A percentile compares a stretch with the other conserved stretches of the same genome.
These are phyloP conservation scores for Pleuronectes platessa DNA, from an alignment of 2,113 vertebrate genomes.

Conservation along the genomic window DNA sequence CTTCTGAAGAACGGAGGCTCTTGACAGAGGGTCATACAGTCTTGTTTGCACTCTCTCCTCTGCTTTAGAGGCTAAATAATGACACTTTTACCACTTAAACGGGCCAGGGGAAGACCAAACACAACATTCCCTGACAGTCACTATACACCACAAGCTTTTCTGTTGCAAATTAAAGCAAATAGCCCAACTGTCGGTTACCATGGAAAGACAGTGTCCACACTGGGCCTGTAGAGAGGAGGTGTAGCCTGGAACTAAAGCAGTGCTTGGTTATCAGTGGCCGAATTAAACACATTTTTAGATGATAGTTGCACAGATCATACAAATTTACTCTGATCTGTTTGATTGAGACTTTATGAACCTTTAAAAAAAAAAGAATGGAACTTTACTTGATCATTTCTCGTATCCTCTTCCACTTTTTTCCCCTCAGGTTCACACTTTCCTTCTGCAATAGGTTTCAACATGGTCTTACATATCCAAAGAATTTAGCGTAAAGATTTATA, in stretches of 20 bases:
- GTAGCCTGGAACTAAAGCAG: background rate
- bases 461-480: no score
- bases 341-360: background rate
- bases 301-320: background rate
- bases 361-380: no score
- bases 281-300: background rate
- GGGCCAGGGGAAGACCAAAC: constrained; percentile 86
- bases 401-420: no score
- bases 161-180: constrained; percentile 88
- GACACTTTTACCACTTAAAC: constrained; percentile 95
- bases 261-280: background rate
- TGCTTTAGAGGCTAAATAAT: constrained; percentile 89
- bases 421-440: no score
- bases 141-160: constrained; percentile 88
- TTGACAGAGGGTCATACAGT: constrained; percentile 86
- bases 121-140: constrained; percentile 92
- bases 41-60: constrained; percentile 93
- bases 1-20: constrained; percentile 87
- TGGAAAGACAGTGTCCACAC: constrained; percentile 75
- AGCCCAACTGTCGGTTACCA: constrained; percentile 77
- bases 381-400: no score
- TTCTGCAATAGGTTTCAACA: no score
- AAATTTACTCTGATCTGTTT: background rate
- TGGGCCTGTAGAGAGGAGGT: constrained; percentile 30
- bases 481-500: no score